These are phyloP conservation scores for Ictalurus furcatus DNA, from an alignment of 2,113 vertebrate genomes.

Conservation along the genomic window DNA sequence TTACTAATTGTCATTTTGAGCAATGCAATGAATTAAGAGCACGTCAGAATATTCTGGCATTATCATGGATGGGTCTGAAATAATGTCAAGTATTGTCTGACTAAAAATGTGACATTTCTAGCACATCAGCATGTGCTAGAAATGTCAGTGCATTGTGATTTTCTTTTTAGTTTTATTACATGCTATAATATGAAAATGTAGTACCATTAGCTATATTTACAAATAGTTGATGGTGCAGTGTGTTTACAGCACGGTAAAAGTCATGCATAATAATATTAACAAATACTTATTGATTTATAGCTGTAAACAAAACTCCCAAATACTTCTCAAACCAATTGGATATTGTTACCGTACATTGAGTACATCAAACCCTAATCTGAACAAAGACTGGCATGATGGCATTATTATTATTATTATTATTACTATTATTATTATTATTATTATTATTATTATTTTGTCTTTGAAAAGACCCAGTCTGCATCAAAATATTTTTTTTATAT, in stretches of 20 bases:
- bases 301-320: neutral
- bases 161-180: neutral
- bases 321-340: neutral
- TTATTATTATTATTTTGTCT: no score
- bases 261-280: neutral
- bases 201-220: neutral
- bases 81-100: neutral
- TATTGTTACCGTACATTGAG: neutral
- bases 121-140: neutral
- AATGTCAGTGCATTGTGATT: neutral
- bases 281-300: neutral
- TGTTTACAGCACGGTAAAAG: neutral
- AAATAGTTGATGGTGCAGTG: neutral
- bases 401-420: no score
- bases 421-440: no score
- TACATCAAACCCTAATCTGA: neutral
- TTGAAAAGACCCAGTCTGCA: no score
- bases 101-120: neutral
- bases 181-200: neutral
- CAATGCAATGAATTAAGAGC: neutral
- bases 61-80: neutral
- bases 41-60: neutral
- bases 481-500: no score
- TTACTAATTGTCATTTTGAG: neutral
- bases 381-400: neutral